Evolutionary conservation across 2,797 vertebrate genomes (phyloP).

Genomic region (Channallabes apus): DNA sequence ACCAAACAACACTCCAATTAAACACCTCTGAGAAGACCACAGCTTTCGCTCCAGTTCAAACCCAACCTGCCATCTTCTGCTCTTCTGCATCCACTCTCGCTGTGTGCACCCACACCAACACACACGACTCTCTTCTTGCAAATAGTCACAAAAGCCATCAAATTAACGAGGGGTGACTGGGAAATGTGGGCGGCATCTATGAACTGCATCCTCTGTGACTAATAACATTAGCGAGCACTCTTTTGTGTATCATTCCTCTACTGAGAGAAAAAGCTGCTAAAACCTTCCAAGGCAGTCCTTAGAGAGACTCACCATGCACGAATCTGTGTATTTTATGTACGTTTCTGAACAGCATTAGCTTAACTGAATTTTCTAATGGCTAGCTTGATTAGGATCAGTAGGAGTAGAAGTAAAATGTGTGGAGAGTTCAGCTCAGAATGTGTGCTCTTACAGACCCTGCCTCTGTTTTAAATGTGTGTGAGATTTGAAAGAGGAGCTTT

Average conservation of each 20-base stretch:
- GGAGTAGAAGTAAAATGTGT: slow-evolving; percentile 23
- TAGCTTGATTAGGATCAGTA: slow-evolving; percentile 29
- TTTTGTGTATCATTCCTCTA: slow-evolving; percentile 47
- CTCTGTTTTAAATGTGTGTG: neutral
- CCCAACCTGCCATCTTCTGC: slow-evolving; percentile 15
- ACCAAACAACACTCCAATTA: slow-evolving; percentile 45
- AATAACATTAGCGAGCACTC: slow-evolving; percentile 55
- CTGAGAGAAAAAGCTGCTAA: slow-evolving; percentile 53
- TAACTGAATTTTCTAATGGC: slow-evolving; percentile 53
- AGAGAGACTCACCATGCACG: slow-evolving; percentile 42
- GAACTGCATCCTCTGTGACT: slow-evolving; percentile 57
- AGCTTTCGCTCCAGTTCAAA: neutral
- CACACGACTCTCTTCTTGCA: slow-evolving; percentile 22
- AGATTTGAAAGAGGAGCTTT: neutral
- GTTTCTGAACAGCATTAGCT: slow-evolving; percentile 55
- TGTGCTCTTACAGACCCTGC: slow-evolving; percentile 11
- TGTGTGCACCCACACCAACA: slow-evolving; percentile 1
- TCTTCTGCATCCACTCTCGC: neutral
- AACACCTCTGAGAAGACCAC: slow-evolving; percentile 17
- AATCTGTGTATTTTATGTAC: slow-evolving; percentile 58
- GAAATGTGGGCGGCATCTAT: slow-evolving; percentile 57
- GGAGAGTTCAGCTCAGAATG: slow-evolving; percentile 12
- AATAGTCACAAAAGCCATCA: slow-evolving; percentile 56
- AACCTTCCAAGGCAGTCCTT: slow-evolving; percentile 50
- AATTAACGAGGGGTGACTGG: slow-evolving; percentile 59